These are phyloP conservation scores for Trichosurus vulpecula DNA, from an alignment of 2,797 vertebrate genomes.

Conservation along the genomic window DNA sequence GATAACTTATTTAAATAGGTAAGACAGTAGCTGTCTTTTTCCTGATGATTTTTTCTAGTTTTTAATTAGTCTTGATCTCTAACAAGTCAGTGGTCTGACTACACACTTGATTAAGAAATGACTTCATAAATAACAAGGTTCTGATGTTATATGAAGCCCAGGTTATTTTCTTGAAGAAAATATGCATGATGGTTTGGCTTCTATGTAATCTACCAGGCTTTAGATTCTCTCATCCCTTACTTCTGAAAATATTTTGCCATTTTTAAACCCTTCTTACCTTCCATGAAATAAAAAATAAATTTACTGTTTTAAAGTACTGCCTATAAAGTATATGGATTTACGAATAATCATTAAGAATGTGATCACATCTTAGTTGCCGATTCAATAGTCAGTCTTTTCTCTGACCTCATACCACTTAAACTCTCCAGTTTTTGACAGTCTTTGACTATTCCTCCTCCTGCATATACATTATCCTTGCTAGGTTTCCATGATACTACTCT, in stretches of 20 bases:
- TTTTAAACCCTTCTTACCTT: neutral
- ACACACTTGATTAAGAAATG: neutral
- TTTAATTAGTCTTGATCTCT: neutral
- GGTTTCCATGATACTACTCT: neutral
- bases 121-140: neutral
- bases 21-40: neutral
- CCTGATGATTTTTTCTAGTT: neutral
- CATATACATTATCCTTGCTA: neutral
- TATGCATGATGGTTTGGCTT: neutral
- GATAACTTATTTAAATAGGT: neutral
- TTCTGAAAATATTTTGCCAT: neutral
- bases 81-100: neutral
- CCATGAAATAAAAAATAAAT: neutral
- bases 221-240: neutral
- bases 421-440: neutral
- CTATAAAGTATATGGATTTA: neutral
- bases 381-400: neutral
- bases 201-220: neutral
- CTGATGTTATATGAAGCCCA: neutral
- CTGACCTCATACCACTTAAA: neutral
- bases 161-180: neutral
- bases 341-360: neutral
- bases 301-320: neutral
- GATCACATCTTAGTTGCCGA: neutral
- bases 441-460: neutral